Percentiles rank a stretch among this genome's conserved stretches.
phyloP scores from a whole-genome alignment of 2,888 invertebrate genomes.

The Eupithecia dodoneata region DNA sequence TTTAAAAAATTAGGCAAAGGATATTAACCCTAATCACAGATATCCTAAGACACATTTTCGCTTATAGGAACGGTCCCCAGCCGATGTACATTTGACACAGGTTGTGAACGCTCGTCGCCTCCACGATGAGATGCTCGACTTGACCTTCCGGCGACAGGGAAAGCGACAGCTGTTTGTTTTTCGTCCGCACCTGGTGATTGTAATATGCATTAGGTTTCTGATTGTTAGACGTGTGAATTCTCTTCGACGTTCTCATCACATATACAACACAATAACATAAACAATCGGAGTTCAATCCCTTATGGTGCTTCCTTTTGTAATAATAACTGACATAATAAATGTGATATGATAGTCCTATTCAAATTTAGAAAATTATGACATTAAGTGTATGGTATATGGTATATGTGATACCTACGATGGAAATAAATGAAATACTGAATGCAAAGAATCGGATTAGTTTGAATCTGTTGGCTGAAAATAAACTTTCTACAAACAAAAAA shows the following conservation, averaged over 20 bases:
- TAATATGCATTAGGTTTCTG: constrained; percentile 14
- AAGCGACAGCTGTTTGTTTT: constrained; percentile 85
- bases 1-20: not conserved
- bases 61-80: constrained; percentile 95
- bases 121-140: constrained; percentile 94
- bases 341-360: too few species aligned
- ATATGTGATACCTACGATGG: too few species aligned
- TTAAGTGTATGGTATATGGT: too few species aligned
- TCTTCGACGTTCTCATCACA: not conserved
- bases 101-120: constrained; percentile 94
- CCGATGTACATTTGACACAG: constrained; percentile 98
- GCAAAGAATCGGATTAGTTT: not conserved
- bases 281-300: not conserved
- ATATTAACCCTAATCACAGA: constrained; percentile 14
- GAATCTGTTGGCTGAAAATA: not conserved
- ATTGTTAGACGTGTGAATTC: not conserved
- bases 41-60: constrained; percentile 30
- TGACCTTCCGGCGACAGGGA: constrained; percentile 97
- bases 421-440: too few species aligned
- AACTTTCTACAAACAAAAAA: not conserved
- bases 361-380: too few species aligned
- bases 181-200: constrained; percentile 81
- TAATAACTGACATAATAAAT: too few species aligned
- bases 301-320: too few species aligned
- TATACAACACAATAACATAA: not conserved